Evolutionary conservation across 2,113 vertebrate genomes (phyloP), one percentile per base, ranked within the genome.

Genomic region (Todiramphus chloris): DNA sequence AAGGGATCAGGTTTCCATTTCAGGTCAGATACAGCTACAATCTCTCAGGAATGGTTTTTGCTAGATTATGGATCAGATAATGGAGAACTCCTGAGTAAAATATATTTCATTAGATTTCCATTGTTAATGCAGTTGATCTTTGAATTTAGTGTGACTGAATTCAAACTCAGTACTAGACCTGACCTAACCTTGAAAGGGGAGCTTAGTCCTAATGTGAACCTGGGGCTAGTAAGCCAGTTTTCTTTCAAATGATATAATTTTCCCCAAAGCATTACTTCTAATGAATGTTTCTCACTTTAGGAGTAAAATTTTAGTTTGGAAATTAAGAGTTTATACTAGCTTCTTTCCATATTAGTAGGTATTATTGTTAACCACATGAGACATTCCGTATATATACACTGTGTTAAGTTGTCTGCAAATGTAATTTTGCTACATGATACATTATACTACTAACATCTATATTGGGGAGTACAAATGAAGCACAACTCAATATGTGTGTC

Each of bases 401-500:
- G 48, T 91, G 85, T 91, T 94, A 94, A 96, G 80, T 93, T 81
- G 80, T 97, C 95, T 95, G 95, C 94, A 97, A 97, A 96, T 97
- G 96, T 96, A 95, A 96, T 96, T 96, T 97, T 96, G 91, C 83
- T 95, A 66, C 90, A 83, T 92, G 93, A 97, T 95, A 94, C 81
- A 75, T 96, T 95, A 88, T 66, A 92, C 90, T 67, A 89, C 90
- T 91, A 95, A 94, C 93, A 93, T 93, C 88, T 95, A 91, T 94
- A 94, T 59, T 81, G 89, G 83, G 94, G 87, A 95, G 75, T 82
- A 96, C 96, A 96, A 96, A 97, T 96, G 94, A 98, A 97, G 95
- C 94, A 96, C 95, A 95, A 83, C 97, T 97, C 97, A 95, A 96
- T 85, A 94, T 94, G 96, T 88, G 86, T 96, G 96, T 87, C 93